Evolutionary conservation across 2,113 vertebrate species (phyloP).

Genomic region (Malurus elegans): DNA sequence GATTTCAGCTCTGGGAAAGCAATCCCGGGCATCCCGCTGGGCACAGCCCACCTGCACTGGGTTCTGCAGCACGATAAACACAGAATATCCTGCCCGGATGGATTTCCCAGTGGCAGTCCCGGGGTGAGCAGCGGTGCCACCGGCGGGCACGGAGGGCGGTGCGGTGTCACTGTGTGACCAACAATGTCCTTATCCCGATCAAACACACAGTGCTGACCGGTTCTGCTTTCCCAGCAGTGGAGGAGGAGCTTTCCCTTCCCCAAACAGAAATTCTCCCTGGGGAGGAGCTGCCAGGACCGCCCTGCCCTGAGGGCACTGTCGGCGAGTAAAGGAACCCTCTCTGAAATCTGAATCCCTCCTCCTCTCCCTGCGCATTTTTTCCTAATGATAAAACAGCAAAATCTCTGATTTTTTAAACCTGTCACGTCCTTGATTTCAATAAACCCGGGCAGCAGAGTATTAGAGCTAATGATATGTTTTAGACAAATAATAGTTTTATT

Average conservation of each 20-base stretch:
- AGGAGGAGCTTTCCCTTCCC: accelerated
- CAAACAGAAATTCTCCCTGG: accelerated
- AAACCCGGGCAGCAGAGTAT: not conserved
- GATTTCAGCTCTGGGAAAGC: no score
- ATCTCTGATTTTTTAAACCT: not conserved
- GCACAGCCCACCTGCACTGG: no score
- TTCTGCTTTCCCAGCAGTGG: accelerated
- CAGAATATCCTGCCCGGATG: no score
- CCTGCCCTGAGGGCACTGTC: accelerated
- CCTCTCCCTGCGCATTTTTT: not conserved
- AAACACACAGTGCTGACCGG: accelerated
- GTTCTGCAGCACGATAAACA: no score
- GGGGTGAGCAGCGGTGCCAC: accelerated
- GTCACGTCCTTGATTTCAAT: not conserved
- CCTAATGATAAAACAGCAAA: not conserved
- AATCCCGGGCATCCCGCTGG: no score
- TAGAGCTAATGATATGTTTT: not conserved
- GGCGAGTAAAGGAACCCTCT: not conserved
- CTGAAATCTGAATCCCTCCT: accelerated
- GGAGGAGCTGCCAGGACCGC: accelerated
- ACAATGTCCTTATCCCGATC: accelerated
- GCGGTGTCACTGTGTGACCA: not conserved
- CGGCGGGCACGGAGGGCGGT: accelerated
- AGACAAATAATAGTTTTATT: not conserved
- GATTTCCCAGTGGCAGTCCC: not conserved